Conservation (phyloP, 2,888 invertebrate genomes). For the Eucera pruinosa region DNA sequence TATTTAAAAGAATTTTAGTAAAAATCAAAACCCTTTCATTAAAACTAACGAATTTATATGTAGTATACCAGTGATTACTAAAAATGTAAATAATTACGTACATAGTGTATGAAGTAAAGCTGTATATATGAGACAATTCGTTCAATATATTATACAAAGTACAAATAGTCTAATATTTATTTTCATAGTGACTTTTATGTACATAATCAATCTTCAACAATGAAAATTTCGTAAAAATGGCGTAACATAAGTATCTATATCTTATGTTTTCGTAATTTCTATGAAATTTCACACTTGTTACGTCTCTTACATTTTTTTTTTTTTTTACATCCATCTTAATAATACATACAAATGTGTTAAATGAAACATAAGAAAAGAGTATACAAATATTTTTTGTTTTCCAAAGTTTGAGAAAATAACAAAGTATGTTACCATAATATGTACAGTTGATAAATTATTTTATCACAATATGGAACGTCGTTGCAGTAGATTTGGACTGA, state of each 20-base stretch:
- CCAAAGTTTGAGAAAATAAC: conserved; percentile 38
- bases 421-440: conserved; percentile 47
- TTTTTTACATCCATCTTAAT: conserved; percentile 50
- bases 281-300: conserved; percentile 53
- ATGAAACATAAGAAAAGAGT: conserved; percentile 46
- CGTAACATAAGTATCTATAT: conserved; percentile 13
- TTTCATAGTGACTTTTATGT: conserved; percentile 57
- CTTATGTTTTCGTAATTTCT: conserved; percentile 30
- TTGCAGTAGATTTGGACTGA: conserved; percentile 31
- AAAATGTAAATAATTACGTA: conserved; percentile 21
- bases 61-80: background rate
- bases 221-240: conserved; percentile 57
- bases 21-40: too few species aligned
- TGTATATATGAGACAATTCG: conserved; percentile 42
- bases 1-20: too few species aligned
- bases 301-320: conserved; percentile 47
- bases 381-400: conserved; percentile 36
- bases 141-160: conserved; percentile 58
- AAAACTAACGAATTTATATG: too few species aligned
- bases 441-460: conserved; percentile 61
- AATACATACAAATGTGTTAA: conserved; percentile 43
- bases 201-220: conserved; percentile 54
- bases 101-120: conserved; percentile 15
- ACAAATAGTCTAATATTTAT: conserved; percentile 55
- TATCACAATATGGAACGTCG: conserved; percentile 59